Base-by-base conservation (phyloP, 2,113 vertebrate genomes). In the Danionella cerebrum region DNA sequence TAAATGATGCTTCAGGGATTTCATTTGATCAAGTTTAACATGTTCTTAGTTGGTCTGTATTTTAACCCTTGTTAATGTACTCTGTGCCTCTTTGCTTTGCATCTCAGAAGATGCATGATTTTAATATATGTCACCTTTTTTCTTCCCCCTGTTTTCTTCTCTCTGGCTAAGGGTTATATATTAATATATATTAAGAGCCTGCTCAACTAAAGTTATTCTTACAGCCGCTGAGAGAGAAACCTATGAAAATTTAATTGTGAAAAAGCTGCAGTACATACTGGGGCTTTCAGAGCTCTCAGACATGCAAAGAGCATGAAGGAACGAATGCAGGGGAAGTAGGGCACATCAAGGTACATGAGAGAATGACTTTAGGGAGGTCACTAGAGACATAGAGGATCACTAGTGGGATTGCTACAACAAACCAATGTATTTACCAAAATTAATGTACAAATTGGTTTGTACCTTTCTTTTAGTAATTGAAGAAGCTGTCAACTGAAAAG, bases 211-310 rank as follows among this genome's bases (percentile, higher is more conserved):
- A 85, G 85, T 88, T 88, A 83, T 86, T 86, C 84, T 84, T 80
- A 80, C 80, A 84, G 80, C 80, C 85, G 83, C 80, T 52, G 75
- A 79, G 83, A 79, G 85, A 78, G 76, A 81, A 77, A 79, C 66
- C 47, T 73, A 84, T 89, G 83, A 86, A 89, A 88, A 79, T 87
- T 86, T 87, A 86, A 88, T 88, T 80, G 78, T 69, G 72, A 83
- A 80, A 79, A 75, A 60, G 81, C 79, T 81, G 85, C 82, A 71
- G 83, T 81, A 77, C 81, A 81, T 78, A 76, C 78, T 80, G 69
- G 84, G 39, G 69, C 59, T 79, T 72, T 81, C 75, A 67, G 52
- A 65, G 63, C 57, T 64, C 57, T 65, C 76, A 73, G 73, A 76
- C 76, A 70, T 59, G 70, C 64, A 75, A 74, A 52, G 33, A 45